A percentile compares a stretch with the other conserved stretches of the same genome.
phyloP scores from a whole-genome alignment of 2,113 vertebrate genomes.

The Bothrops jararaca region DNA sequence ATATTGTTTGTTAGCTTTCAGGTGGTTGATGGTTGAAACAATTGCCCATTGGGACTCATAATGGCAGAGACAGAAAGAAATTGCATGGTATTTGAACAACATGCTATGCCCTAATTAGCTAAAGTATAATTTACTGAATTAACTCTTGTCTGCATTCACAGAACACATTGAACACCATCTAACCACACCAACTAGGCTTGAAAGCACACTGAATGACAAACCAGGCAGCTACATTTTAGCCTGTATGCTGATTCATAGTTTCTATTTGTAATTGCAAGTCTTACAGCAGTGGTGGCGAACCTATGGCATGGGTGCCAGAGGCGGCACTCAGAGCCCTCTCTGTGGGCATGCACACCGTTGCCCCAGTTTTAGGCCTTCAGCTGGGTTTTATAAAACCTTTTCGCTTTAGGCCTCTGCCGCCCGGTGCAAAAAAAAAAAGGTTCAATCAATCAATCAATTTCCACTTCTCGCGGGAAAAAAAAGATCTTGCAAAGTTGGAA shows the following conservation, averaged over 20 bases:
- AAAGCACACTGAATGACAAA: not conserved
- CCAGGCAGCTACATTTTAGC: not conserved
- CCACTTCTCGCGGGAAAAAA: too few species aligned
- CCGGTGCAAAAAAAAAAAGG: too few species aligned
- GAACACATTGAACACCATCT: not conserved
- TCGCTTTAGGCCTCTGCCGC: too few species aligned
- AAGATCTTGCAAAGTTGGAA: too few species aligned
- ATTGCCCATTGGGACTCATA: not conserved
- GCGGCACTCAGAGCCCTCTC: too few species aligned
- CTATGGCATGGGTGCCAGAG: too few species aligned
- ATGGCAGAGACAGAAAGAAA: not conserved
- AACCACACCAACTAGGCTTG: not conserved
- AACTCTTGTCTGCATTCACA: not conserved
- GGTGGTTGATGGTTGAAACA: not conserved
- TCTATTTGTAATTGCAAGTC: not conserved
- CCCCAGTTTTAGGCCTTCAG: too few species aligned
- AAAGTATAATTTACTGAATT: not conserved
- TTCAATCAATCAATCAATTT: too few species aligned
- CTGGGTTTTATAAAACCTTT: too few species aligned
- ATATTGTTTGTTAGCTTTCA: not conserved
- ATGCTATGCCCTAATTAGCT: not conserved
- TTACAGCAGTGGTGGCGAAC: not conserved
- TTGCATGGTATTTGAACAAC: not conserved
- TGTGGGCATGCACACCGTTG: too few species aligned
- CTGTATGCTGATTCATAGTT: not conserved